phyloP scores from a whole-genome alignment of 2,113 vertebrate genomes.

The Channa maculata region DNA sequence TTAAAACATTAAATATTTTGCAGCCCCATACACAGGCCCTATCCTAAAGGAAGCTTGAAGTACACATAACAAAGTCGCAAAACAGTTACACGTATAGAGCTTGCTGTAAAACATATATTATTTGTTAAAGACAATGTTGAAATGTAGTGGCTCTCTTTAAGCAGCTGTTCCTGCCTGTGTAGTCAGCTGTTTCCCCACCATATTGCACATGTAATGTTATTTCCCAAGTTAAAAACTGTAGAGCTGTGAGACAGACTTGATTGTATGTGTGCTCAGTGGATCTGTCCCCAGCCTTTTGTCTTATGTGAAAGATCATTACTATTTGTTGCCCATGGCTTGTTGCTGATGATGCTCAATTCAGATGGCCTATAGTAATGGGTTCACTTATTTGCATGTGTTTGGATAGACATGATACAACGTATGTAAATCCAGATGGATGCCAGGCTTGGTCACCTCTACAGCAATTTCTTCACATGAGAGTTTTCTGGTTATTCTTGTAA shows the following conservation, averaged over 20 bases:
- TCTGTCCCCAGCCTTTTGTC: not conserved
- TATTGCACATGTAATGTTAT: not conserved
- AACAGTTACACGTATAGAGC: not conserved
- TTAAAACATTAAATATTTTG: not conserved
- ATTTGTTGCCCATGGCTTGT: not conserved
- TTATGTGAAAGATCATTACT: not conserved
- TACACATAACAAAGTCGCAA: not conserved
- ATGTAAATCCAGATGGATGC: conserved; percentile 16
- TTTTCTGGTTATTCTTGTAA: not conserved
- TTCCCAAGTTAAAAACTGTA: not conserved
- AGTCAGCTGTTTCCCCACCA: not conserved
- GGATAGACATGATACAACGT: not conserved
- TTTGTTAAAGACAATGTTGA: conserved; percentile 13
- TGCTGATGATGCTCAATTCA: not conserved
- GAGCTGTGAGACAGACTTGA: not conserved
- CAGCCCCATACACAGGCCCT: not conserved
- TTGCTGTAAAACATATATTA: not conserved
- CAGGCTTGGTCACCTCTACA: not conserved
- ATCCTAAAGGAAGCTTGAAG: not conserved
- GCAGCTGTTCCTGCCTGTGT: not conserved
- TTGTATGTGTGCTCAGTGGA: not conserved
- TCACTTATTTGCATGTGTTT: conserved; percentile 21
- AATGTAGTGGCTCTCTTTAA: not conserved
- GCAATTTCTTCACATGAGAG: not conserved
- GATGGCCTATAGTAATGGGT: not conserved